Conservation (phyloP, 2,113 vertebrate genomes). For the Tetrao urogallus region DNA sequence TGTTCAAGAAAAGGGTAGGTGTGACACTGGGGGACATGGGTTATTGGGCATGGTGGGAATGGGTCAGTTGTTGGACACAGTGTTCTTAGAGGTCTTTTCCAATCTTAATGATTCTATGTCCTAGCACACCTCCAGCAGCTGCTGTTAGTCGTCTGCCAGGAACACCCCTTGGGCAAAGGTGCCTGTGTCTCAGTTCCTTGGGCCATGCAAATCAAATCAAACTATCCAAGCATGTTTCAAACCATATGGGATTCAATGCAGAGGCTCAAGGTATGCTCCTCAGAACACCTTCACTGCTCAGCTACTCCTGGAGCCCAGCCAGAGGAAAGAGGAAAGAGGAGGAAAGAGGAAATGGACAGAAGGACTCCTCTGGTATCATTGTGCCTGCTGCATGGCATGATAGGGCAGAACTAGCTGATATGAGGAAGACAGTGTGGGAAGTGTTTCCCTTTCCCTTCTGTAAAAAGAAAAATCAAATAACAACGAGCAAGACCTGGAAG, state of each 20-base stretch:
- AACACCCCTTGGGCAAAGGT: background rate
- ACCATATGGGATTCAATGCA: background rate
- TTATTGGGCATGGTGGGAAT: too few relatives aligned
- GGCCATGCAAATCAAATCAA: background rate
- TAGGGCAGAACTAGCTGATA: background rate
- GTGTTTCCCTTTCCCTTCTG: background rate
- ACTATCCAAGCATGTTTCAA: background rate
- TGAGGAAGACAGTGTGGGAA: background rate
- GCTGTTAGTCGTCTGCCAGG: background rate
- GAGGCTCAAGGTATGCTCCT: background rate
- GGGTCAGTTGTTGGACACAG: too few relatives aligned
- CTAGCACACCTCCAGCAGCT: background rate
- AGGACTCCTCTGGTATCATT: background rate
- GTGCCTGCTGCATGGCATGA: background rate
- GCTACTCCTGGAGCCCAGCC: background rate
- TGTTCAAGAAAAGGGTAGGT: too few relatives aligned
- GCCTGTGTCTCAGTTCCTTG: accelerated
- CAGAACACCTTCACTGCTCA: background rate
- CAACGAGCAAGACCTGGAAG: background rate
- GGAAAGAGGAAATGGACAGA: background rate
- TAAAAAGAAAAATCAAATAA: background rate
- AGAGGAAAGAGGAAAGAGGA: background rate
- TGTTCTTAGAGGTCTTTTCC: too few relatives aligned
- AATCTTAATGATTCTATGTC: too few relatives aligned
- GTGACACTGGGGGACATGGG: too few relatives aligned